Base-by-base conservation (phyloP, 92 coral and sea anemone genomes). In the Chrysogorgia sp. region DNA sequence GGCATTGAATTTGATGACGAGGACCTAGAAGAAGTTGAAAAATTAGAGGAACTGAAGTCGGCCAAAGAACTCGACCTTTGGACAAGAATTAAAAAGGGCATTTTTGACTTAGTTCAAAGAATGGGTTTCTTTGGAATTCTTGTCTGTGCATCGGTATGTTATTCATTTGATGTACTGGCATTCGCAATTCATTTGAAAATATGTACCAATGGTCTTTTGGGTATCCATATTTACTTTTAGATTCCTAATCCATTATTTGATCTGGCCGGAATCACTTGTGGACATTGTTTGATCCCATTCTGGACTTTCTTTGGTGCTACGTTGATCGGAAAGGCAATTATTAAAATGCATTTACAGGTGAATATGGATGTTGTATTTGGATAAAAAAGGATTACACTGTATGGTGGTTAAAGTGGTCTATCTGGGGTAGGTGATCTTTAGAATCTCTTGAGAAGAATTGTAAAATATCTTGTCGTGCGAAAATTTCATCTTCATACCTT, bases 241-340 rank as follows among this genome's bases (percentile, higher is more conserved):
- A 91, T 94, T n/a, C 98, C 98, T 0, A 94, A 94, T 75, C 98
- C 98, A 2, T 84, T 94, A 79, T 94, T 94, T 85, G 98, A 94
- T 64, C 81, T 94, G 82, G 98, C 98, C 49, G 98, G 98, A 13
- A 94, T 94, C 32, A 94, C 98, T 0, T 94, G 98, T 64, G 98
- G 98, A 5, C 98, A 94, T 25, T 94, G 98, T 33, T 87, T 94
- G 15, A 93, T 94, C 12, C 94, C 98, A 5, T 94, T 94, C 81
- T 91, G 98, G 97, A 94, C 98, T 7, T 94, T 94, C 83, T 94
- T 94, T 74, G 97, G 98, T 20, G 98, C 98, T 0, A 94, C 98
- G 22, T 79, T 94, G 64, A 94, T 94, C 48, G 98, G 98, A 63
- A 94, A 94, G 50, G 98, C 98, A 24, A 58, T 94, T 33, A 94